These are phyloP conservation scores for Parus major DNA, from an alignment of 2,113 vertebrate species.

Conservation along the genomic window DNA sequence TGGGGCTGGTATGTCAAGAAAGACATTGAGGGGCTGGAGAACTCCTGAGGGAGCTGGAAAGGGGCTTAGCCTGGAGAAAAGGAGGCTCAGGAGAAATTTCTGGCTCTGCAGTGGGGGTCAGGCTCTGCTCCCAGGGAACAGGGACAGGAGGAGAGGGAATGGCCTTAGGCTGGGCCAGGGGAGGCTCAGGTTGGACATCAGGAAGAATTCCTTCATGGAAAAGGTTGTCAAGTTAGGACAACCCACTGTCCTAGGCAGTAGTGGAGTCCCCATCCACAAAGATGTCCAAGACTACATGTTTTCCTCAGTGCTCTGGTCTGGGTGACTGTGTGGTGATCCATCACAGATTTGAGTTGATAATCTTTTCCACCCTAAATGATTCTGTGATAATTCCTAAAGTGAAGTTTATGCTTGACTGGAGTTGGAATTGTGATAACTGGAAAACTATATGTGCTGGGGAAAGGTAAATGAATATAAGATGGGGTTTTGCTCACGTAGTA, in stretches of 20 bases:
- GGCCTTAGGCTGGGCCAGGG: background rate
- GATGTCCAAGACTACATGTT: background rate
- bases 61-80: background rate
- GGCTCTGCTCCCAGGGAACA: background rate
- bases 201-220: background rate
- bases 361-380: background rate
- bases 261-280: background rate
- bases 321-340: background rate
- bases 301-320: background rate
- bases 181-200: fast-evolving
- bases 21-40: background rate
- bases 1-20: fast-evolving
- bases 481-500: fast-evolving
- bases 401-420: fast-evolving
- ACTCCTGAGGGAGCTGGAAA: background rate
- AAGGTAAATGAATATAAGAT: background rate
- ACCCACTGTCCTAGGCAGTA: background rate
- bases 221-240: background rate
- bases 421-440: background rate
- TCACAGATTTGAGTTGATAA: too few species aligned
- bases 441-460: fast-evolving
- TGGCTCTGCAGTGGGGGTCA: background rate
- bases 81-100: background rate
- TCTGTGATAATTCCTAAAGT: background rate
- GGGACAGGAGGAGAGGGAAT: background rate